phyloP scores from a whole-genome alignment of 2,113 vertebrate species.

The Brachyhypopomus gauderio region DNA sequence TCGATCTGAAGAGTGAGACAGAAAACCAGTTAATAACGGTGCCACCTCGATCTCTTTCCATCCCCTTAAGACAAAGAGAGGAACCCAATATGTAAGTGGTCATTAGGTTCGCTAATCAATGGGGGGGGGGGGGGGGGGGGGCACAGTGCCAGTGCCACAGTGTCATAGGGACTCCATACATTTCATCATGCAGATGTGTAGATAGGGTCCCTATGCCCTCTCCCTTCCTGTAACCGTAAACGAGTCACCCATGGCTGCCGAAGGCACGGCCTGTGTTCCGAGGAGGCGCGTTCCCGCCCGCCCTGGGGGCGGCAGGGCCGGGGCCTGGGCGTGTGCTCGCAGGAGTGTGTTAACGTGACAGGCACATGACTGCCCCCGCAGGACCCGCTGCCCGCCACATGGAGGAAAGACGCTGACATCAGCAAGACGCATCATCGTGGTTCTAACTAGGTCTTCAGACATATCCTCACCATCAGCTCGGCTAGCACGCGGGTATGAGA shows the following conservation, averaged over 20 bases:
- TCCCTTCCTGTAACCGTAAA: conserved; percentile 3
- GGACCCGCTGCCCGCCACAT: background rate
- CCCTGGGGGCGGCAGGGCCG: background rate
- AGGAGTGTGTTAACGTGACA: background rate
- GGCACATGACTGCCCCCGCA: background rate
- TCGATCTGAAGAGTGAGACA: background rate
- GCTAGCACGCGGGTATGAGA: background rate
- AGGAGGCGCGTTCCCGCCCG: background rate
- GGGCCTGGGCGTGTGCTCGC: too few relatives aligned
- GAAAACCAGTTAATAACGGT: background rate
- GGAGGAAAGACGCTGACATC: background rate
- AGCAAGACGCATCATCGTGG: background rate
- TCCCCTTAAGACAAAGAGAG: background rate
- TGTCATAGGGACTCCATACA: background rate
- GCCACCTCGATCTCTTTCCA: background rate
- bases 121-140: background rate
- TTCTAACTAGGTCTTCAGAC: background rate
- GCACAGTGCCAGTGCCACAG: background rate
- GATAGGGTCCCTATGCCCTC: background rate
- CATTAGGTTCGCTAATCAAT: background rate
- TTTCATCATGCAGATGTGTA: background rate
- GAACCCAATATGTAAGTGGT: background rate
- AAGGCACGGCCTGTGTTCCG: background rate
- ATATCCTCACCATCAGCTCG: background rate
- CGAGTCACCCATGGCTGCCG: background rate